A percentile compares a stretch with the other conserved stretches of the same genome.
These are phyloP conservation scores for Macroteleia sp. DNA, from an alignment of 2,888 invertebrate species.

Conservation along the genomic window DNA sequence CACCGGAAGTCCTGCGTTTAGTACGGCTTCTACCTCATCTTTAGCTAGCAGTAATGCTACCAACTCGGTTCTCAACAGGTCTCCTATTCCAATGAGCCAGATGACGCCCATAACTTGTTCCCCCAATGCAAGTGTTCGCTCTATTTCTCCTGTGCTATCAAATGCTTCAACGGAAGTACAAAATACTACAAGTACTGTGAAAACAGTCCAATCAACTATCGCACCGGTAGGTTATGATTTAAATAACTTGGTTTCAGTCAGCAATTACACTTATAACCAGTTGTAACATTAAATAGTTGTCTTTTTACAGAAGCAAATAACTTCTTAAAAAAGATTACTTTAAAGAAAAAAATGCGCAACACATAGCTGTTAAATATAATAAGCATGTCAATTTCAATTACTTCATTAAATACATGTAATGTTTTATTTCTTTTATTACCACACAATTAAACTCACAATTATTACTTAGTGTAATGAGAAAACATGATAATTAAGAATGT, in stretches of 20 bases:
- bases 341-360: too few species aligned
- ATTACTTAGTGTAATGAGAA: too few species aligned
- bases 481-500: too few species aligned
- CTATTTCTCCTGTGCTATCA: constrained; percentile 71
- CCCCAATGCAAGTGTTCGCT: constrained; percentile 72
- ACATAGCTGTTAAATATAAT: too few species aligned
- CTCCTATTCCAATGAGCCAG: constrained; percentile 73
- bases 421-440: too few species aligned
- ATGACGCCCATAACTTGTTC: constrained; percentile 71
- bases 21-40: constrained; percentile 80
- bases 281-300: too few species aligned
- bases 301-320: too few species aligned
- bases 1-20: constrained; percentile 79
- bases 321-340: too few species aligned
- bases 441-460: too few species aligned
- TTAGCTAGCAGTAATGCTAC: constrained; percentile 71
- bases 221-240: constrained; percentile 37
- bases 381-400: too few species aligned
- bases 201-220: constrained; percentile 27
- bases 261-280: too few species aligned
- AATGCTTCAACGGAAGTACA: constrained; percentile 63
- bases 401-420: too few species aligned
- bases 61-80: constrained; percentile 70
- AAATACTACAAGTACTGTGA: constrained; percentile 39
- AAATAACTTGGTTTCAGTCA: neutral